Evolutionary conservation across 1,140 invertebrate genomes (phyloP).

Genomic region (Stegodyphus mimosarum): DNA sequence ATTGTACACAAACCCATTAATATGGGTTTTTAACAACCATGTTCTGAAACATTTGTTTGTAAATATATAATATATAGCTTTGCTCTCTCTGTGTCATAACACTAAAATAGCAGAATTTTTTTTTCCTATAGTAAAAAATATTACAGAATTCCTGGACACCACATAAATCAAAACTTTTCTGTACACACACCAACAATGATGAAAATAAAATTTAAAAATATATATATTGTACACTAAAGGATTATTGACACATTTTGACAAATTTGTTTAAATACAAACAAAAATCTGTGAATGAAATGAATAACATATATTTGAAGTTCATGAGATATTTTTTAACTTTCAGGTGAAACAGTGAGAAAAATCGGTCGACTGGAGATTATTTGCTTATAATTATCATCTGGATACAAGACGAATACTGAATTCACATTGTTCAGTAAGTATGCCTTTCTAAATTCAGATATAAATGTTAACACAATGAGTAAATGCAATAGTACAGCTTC

Average conservation of each 20-base stretch:
- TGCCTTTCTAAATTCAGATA: too few relatives aligned
- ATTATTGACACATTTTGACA: constrained; percentile 33
- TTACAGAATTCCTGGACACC: constrained; percentile 48
- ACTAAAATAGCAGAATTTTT: constrained; percentile 40
- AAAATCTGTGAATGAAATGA: background rate
- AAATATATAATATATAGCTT: constrained; percentile 53
- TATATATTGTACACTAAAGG: constrained; percentile 35
- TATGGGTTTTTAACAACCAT: constrained; percentile 4
- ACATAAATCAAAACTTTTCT: constrained; percentile 27
- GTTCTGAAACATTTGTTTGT: constrained; percentile 3
- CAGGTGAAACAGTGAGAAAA: too few relatives aligned
- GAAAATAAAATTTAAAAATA: constrained; percentile 15
- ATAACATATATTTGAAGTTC: background rate
- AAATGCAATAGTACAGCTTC: too few relatives aligned
- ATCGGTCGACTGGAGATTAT: too few relatives aligned
- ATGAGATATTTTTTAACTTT: too few relatives aligned
- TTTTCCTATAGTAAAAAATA: constrained; percentile 39
- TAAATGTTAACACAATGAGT: too few relatives aligned
- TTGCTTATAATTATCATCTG: too few relatives aligned
- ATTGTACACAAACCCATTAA: background rate
- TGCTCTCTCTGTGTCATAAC: constrained; percentile 19
- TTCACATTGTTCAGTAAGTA: too few relatives aligned
- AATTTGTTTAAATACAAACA: constrained; percentile 33
- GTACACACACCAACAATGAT: constrained; percentile 44
- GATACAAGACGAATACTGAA: too few relatives aligned